phyloP scores from a whole-genome alignment of 2,888 invertebrate species.

The Tridacna gigas region DNA sequence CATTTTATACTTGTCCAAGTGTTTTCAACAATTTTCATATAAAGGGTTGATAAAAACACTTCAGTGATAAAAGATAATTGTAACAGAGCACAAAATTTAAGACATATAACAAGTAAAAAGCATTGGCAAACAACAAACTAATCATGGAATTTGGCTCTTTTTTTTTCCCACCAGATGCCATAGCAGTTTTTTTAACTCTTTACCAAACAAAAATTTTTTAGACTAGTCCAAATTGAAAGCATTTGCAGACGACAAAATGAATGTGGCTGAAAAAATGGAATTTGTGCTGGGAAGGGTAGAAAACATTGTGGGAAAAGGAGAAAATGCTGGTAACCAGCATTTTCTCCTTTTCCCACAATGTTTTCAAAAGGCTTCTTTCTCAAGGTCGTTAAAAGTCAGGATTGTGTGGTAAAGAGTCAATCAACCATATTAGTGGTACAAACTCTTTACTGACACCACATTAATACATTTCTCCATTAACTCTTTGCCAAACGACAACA shows the following conservation, averaged over 20 bases:
- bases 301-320: slow-evolving; percentile 5
- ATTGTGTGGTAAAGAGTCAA: background rate
- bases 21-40: too few species aligned
- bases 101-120: too few species aligned
- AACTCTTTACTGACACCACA: background rate
- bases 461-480: too few species aligned
- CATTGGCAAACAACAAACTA: too few species aligned
- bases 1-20: too few species aligned
- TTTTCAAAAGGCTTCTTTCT: background rate
- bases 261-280: background rate
- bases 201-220: background rate
- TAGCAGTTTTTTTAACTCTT: background rate
- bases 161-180: too few species aligned
- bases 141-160: too few species aligned
- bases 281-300: background rate
- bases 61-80: too few species aligned
- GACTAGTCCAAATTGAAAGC: background rate
- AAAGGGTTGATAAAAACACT: too few species aligned
- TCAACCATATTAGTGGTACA: too few species aligned
- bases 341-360: background rate
- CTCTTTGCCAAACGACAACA: too few species aligned
- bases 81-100: too few species aligned
- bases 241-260: background rate
- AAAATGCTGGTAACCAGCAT: background rate
- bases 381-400: background rate